Base-by-base conservation (phyloP, 1,140 invertebrate species). In the Penaeus japonicus region DNA sequence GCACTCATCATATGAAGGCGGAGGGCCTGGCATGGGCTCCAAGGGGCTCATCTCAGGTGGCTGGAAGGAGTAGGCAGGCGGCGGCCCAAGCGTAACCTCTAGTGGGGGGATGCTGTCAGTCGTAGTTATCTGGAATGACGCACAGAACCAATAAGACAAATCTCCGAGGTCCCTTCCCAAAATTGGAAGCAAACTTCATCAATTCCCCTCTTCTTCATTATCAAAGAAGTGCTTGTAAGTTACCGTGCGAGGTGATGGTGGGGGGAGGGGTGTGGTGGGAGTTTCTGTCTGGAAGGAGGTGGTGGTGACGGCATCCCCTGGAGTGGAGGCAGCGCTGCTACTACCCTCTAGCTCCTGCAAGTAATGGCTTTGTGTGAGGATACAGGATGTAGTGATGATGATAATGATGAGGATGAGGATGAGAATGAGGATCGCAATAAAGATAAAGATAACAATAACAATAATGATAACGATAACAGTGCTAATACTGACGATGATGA, bases 1-100 rank as follows among this genome's bases (percentile, higher is more conserved):
- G 47, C 78, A 78, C 87, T 91, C 89, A 39, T 90, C 90, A 81
- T 91, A 91, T 3, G 90, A 89, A 1, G 90, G 90, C 30, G 90
- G 90, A 27, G 89, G 86, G 24, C 90, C 89, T 17, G 57, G 73
- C 18, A 27, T 35, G 1, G 65, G 20, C 2, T 27, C 65, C 18
- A 32, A 27, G 20, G 39, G 65, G 53, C 39, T 84, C 24, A 70
- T 84, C 32, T 24, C 22, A 5, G 65, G 82, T n/a, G 65, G 59
- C 10, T 47, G n/a, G 32, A 24, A 84, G 30, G 35, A n/a, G 35
- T 39, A 73, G 27, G 47, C 62, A 22, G 83, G 65, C n/a, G 55
- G 80, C 3, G 80, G 54, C 15, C 39, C 65, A 22, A 54, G 47
- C 32, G 59, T 62, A 35, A 70, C 82, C 27, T 84, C 65, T 54